Base-by-base conservation (phyloP, 2,113 vertebrate genomes). In the Protobothrops mucrosquamatus region DNA sequence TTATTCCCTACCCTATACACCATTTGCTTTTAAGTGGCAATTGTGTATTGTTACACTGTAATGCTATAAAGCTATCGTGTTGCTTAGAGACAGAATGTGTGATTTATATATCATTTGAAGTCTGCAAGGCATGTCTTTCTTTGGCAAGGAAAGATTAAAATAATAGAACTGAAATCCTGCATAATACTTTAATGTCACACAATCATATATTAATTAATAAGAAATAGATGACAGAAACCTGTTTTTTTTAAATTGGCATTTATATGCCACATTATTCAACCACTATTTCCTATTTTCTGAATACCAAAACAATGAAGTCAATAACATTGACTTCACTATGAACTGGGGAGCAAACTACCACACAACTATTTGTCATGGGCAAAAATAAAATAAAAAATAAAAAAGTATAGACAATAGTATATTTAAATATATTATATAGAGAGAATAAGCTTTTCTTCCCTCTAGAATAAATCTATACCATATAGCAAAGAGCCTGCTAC, bases 1-100 rank as follows among this genome's bases (percentile, higher is more conserved):
- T 96, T 81, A 29, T 96, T 97, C 95, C 94, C 95, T 95, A 93
- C 95, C 95, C 95, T 96, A 96, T 89, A 94, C 95, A 94, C 94
- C 92, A 94, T 93, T 95, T n/a, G 6, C 29, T 69, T 46, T n/a
- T 74, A 89, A 81, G 24, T 55, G 48, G 15, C 52, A 56, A 81
- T 56, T 69, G 48, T 88, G 22, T 54, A 61, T 74, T 94, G 64
- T 93, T 94, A 52, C 94, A 95, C 81, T 56, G 61, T 94, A 93
- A 95, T 95, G 89, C 93, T 94, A 93, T 95, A 95, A 96, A 96
- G 87, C 95, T 96, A 95, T 93, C 94, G 22, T 18, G 85, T 94
- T 95, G 94, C 93, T 93, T 64, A 91, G 43, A 93, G 92, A 20
- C 55, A 95, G 91, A 92, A 95, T 94, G 92, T 94, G n/a, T 93